Evolutionary conservation across 2,797 vertebrate genomes (phyloP), one percentile per base, ranked within the genome.

Genomic region (Scolopax bukidnonensis): DNA sequence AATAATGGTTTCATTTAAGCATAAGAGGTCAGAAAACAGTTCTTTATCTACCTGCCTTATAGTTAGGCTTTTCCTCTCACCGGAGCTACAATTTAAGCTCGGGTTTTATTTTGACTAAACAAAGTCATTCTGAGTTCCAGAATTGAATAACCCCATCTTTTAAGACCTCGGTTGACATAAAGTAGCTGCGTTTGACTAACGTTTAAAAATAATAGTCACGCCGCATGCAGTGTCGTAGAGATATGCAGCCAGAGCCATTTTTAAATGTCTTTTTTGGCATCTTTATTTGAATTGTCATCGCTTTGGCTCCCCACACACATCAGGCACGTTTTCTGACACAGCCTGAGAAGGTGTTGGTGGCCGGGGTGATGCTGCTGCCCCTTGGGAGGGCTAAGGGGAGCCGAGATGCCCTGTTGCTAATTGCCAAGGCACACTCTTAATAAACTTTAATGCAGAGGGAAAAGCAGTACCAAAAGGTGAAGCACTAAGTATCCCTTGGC

Each of bases 301-400:
- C 23, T 33, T 28, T 77, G 64, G 51, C n/a, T 74, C 14, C 20
- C 13, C 3, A 0, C 0, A 2, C 57, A 16, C 27, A 40, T 41
- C 18, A 8, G 53, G 16, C 10, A 1, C 3, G 19, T 47, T 33
- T 69, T 33, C 19, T 36, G 6, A 18, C 0, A 1, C 33, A 60
- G 54, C 13, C 5, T 3, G 47, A 45, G 43, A 40, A 5, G n/a
- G 18, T 28, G 43, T 5, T 13, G 4, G 8, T 4, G 4, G 43
- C 83, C 13, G 25, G 16, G 40, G 2, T 50, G 45, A 16, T 0
- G 53, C 67, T 47, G n/a, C 53, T 7, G 30, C 2, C 1, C 47
- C 53, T 30, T 45, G 2, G 3, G 33, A 53, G 53, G 45, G 32
- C 38, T 3, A 13, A 36, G 12, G 33, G 50, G 57, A 65, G 43